Evolutionary conservation across 2,113 vertebrate genomes (phyloP).

Genomic region (Phyllostomus discolor): DNA sequence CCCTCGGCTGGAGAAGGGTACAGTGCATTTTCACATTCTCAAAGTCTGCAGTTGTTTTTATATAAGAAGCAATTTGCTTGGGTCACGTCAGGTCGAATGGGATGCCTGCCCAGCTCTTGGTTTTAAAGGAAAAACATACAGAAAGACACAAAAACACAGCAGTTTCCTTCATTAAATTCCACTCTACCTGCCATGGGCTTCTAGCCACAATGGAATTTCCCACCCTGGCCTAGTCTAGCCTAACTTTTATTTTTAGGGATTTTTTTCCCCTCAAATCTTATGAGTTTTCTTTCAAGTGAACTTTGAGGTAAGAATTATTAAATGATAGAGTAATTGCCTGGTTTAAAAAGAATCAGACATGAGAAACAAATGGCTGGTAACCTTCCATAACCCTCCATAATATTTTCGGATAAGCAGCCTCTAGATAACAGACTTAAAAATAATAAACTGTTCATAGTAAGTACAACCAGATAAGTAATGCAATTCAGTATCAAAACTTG

Average conservation of each 20-base stretch:
- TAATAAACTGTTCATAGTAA: slow-evolving; percentile 6
- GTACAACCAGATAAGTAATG: background rate
- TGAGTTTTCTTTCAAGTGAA: slow-evolving; percentile 80
- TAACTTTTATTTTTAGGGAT: slow-evolving; percentile 82
- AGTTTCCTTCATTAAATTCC: slow-evolving; percentile 91
- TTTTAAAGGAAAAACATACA: slow-evolving; percentile 92
- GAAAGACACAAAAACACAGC: slow-evolving; percentile 90
- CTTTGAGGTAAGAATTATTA: slow-evolving; percentile 80
- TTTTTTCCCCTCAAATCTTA: slow-evolving; percentile 71
- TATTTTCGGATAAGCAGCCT: slow-evolving; percentile 24
- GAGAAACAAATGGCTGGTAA: slow-evolving; percentile 54
- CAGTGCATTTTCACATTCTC: slow-evolving; percentile 86
- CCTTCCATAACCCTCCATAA: slow-evolving; percentile 40
- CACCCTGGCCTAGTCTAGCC: slow-evolving; percentile 84
- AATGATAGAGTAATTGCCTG: slow-evolving; percentile 71
- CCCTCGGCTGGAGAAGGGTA: slow-evolving; percentile 80
- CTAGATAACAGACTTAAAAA: slow-evolving; percentile 21
- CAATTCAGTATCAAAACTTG: slow-evolving; percentile 47
- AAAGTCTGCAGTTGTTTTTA: slow-evolving; percentile 88
- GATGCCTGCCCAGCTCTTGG: slow-evolving; percentile 88
- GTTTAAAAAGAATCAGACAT: slow-evolving; percentile 66
- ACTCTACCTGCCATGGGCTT: slow-evolving; percentile 89
- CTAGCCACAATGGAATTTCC: slow-evolving; percentile 89
- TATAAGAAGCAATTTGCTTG: slow-evolving; percentile 90
- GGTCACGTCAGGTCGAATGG: slow-evolving; percentile 89